These are phyloP conservation scores for Buphagus erythrorhynchus DNA, from an alignment of 2,797 vertebrate species.

Conservation along the genomic window DNA sequence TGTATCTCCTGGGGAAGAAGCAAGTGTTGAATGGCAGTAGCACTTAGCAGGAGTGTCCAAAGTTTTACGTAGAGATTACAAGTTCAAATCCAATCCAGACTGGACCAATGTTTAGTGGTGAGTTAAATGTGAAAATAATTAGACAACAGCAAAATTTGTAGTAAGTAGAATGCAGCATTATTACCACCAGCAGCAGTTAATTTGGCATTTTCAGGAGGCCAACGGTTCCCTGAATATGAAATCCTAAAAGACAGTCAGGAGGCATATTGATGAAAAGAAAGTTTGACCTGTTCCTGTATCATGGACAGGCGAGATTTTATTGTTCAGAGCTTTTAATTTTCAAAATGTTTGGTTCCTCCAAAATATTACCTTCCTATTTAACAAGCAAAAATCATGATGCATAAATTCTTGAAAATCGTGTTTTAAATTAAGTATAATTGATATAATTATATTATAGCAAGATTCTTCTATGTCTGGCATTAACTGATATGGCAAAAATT, in stretches of 20 bases:
- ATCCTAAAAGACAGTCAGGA: background rate
- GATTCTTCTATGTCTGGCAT: background rate
- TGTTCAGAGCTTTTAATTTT: background rate
- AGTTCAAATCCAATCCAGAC: background rate
- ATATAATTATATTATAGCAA: background rate
- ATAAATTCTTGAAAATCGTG: background rate
- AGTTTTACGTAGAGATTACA: background rate
- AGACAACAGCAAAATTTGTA: background rate
- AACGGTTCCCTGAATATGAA: background rate
- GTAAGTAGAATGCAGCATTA: background rate
- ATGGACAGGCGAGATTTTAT: background rate
- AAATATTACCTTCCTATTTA: background rate
- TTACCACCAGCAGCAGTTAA: background rate
- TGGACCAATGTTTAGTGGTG: rapidly evolving
- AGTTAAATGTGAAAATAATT: background rate
- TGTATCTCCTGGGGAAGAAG: background rate
- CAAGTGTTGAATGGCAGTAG: background rate
- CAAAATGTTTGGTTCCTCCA: background rate
- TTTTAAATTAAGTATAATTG: background rate
- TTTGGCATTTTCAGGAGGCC: background rate
- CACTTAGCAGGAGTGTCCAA: background rate
- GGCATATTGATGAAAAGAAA: background rate
- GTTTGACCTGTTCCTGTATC: background rate
- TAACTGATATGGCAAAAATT: background rate
- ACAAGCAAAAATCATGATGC: background rate